Evolutionary conservation across 2,797 vertebrate genomes (phyloP), one percentile per base, ranked within the genome.

Genomic region (Megaceryle alcyon): DNA sequence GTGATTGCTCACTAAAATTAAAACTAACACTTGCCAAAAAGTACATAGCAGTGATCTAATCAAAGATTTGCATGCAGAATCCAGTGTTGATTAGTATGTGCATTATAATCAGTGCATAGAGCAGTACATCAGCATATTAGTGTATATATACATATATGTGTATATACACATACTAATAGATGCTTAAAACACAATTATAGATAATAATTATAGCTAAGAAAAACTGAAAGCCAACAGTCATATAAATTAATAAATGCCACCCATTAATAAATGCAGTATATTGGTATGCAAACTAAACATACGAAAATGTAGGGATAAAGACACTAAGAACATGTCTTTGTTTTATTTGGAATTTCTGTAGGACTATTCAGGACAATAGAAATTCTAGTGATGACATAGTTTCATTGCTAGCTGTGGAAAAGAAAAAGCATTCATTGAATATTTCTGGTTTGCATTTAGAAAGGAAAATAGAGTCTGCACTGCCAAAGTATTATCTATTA

Each of bases 371-470:
- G 39, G 43, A 88, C 76, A 87, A 79, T 4, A 93, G 69, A 78
- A 94, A 83, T 61, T 22, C 51, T 44, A 37, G 19, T 18, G 66
- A 79, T 95, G n/a, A 78, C 71, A 75, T 2, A 63, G 53, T 65
- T 93, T 35, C 59, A 86, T 77, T 44, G 48, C 35, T 86, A 91
- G 73, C 33, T 54, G 56, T 21, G 25, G 20, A 70, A 76, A 86
- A 87, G 37, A 66, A 89, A 89, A 91, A 77, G 31, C 21, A 51
- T 79, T 88, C 56, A 72, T 15, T 70, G 35, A 88, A 56, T 90
- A 88, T 72, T 94, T 96, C 51, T 88, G 72, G 0, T 88, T 94
- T 86, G 46, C 66, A 83, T 91, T 79, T 86, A 86, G 69, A 88
- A 90, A 90, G 64, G 49, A 77, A 92, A 95, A 79, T 18, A 80